Evolutionary conservation across 2,113 vertebrate genomes (phyloP), one percentile per base, ranked within the genome.

Genomic region (Corapipo altera): DNA sequence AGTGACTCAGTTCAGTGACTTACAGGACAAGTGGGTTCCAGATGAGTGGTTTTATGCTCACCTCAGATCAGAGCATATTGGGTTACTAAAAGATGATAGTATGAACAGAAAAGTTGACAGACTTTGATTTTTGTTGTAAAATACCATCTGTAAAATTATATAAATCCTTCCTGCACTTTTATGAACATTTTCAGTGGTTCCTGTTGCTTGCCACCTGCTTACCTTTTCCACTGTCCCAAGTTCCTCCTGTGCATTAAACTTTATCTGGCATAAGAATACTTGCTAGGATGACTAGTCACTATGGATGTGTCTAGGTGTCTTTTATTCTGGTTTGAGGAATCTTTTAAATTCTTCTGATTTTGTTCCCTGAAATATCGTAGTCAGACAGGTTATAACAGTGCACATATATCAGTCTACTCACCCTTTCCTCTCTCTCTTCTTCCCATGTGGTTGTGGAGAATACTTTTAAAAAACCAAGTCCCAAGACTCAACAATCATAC

Each of bases 211-310:
- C 75, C 27, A 41, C 76, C 74, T 79, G 43, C 91, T 93, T 93
- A 58, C 59, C 76, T 97, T 95, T 94, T 97, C 85, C 82, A 82
- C 92, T 77, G 93, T 96, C 89, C 88, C 13, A 51, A 94, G 95
- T 96, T 97, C 70, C 72, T 96, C 90, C 87, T 24, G 7, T 91
- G 91, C 82, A 75, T 93, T 83, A 12, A 90, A 88, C 49, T 79
- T 92, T 76, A 46, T 95, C 66, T 91, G 87, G 65, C 44, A 33
- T 87, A 65, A 65, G 59, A 55, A 28, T 65, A 17, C n/a, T 70
- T 90, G 39, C 70, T 35, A 67, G 82, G 39, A 49, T 92, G 84
- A 55, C 76, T 37, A 58, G 52, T 79, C 8, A n/a, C 69, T 85
- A 3, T 12, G 83, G 58, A 65, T 4, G 1, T 59, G 54, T 72